phyloP scores from a whole-genome alignment of 1,140 invertebrate genomes.

The Manduca sexta region DNA sequence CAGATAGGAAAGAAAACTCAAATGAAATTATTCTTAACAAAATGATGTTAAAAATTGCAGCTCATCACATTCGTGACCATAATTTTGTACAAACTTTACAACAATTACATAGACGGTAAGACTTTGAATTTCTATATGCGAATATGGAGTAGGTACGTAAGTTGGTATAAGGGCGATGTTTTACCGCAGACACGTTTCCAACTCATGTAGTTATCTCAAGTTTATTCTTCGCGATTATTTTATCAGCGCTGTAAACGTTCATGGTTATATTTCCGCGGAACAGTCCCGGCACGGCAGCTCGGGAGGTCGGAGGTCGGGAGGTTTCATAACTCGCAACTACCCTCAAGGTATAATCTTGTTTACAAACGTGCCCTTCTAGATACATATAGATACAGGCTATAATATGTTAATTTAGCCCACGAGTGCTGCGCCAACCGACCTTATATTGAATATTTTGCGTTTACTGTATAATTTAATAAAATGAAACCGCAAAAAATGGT shows the following conservation, averaged over 20 bases:
- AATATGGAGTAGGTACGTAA: no score
- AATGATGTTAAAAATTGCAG: no score
- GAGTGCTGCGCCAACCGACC: constrained; percentile 24
- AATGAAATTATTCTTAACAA: no score
- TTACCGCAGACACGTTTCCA: no score
- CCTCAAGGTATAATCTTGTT: constrained; percentile 41
- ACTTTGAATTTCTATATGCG: no score
- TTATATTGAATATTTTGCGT: constrained; percentile 47
- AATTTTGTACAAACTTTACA: no score
- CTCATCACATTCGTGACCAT: no score
- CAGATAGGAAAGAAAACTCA: no score
- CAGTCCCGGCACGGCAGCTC: neutral
- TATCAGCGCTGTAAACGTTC: constrained; percentile 10
- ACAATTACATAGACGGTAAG: no score
- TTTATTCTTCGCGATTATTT: constrained; percentile 5
- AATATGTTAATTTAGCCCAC: constrained; percentile 45
- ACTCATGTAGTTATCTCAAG: constrained; percentile 3
- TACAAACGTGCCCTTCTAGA: constrained; percentile 27
- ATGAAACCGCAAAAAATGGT: constrained; percentile 22
- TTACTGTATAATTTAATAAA: constrained; percentile 37
- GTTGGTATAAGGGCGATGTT: no score
- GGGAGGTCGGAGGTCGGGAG: constrained; percentile 7
- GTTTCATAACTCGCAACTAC: constrained; percentile 29
- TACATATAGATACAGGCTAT: constrained; percentile 28
- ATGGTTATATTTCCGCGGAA: constrained; percentile 13